These are phyloP conservation scores for Phrynosoma blainvillii DNA, from an alignment of 2,113 vertebrate genomes.

Conservation along the genomic window DNA sequence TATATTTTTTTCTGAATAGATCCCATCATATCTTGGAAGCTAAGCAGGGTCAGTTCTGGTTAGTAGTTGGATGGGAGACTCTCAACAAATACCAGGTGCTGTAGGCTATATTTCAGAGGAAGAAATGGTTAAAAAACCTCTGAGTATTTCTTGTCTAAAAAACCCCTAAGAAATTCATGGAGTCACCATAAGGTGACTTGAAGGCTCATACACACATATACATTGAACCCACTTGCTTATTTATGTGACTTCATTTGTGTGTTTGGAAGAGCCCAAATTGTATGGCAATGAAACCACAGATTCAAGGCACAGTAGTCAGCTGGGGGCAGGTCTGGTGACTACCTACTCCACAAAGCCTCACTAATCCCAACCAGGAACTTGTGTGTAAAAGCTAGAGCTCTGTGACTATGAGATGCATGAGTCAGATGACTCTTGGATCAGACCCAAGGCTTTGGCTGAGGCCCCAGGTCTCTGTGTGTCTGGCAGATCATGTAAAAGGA, in stretches of 20 bases:
- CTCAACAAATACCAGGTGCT: too few species aligned
- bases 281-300: not conserved
- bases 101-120: too few species aligned
- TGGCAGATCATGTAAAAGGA: not conserved
- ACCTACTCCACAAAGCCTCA: not conserved
- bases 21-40: too few species aligned
- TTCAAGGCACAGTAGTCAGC: too few species aligned
- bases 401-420: not conserved
- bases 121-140: too few species aligned
- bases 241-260: not conserved
- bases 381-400: not conserved
- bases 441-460: rapidly evolving
- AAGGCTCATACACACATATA: not conserved
- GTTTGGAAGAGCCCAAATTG: not conserved
- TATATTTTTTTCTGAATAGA: too few species aligned
- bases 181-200: too few species aligned
- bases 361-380: not conserved
- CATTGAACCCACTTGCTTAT: not conserved
- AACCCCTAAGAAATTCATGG: too few species aligned
- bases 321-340: not conserved
- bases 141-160: too few species aligned
- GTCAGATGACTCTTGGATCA: not conserved
- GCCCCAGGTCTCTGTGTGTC: slow-evolving; percentile 16
- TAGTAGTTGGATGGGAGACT: too few species aligned
- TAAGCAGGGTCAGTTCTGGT: too few species aligned